Evolutionary conservation across 1,140 invertebrate genomes (phyloP).

Genomic region (Lanistes nyassanus): DNA sequence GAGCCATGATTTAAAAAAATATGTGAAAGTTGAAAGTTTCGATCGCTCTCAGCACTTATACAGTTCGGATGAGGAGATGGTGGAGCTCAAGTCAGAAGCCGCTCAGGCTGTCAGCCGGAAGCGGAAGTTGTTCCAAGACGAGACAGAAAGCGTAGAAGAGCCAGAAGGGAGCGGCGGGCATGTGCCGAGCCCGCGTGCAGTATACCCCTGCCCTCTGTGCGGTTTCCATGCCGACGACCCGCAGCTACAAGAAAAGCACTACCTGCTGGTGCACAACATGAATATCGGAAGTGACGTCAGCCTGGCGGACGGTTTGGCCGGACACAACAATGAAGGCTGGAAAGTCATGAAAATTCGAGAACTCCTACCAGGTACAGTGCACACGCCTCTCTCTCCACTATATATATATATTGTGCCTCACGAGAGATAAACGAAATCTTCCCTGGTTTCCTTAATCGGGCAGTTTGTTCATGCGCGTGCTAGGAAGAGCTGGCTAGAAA

Average conservation of each 20-base stretch:
- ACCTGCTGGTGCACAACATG: constrained; percentile 30
- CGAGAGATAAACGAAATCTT: no score
- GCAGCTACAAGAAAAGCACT: constrained; percentile 38
- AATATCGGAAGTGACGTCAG: constrained; percentile 15
- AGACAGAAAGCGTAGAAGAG: not conserved
- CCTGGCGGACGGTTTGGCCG: constrained; percentile 7
- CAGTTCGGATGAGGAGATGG: no score
- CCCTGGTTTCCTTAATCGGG: no score
- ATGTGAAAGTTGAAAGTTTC: no score
- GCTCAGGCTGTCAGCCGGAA: not conserved
- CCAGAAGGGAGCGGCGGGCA: not conserved
- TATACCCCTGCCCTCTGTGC: constrained; percentile 37
- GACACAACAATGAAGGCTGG: constrained; percentile 45
- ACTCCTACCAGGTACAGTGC: constrained; percentile 49
- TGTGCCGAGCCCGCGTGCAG: not conserved
- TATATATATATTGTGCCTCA: no score
- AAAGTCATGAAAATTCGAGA: constrained; percentile 54
- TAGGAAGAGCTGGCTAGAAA: no score
- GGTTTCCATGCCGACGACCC: constrained; percentile 38
- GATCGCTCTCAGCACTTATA: no score
- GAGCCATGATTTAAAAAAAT: no score
- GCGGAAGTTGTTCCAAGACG: not conserved
- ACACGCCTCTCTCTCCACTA: no score
- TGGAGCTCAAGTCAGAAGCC: no score
- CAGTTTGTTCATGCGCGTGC: no score